Conservation (phyloP, 2,888 invertebrate species). For the Acleris emargana region DNA sequence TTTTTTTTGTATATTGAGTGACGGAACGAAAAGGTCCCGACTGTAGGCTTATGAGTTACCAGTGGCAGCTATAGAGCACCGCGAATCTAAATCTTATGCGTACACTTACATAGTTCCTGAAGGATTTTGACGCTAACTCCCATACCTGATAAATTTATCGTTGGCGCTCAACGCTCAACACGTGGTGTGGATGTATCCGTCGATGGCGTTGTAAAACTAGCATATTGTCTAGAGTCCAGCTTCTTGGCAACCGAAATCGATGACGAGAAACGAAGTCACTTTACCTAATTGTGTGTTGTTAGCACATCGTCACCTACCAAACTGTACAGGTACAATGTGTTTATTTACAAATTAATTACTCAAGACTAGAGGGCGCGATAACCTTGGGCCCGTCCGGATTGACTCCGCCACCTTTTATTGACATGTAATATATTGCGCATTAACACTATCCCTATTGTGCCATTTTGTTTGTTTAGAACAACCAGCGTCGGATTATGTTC, state of each 20-base stretch:
- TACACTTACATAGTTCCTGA: too few species aligned
- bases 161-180: too few species aligned
- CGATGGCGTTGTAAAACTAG: background rate
- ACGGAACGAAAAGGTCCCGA: too few species aligned
- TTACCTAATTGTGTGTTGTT: slow-evolving; percentile 13
- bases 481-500: too few species aligned
- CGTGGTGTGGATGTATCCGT: too few species aligned
- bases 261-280: slow-evolving; percentile 10
- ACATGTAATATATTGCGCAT: slow-evolving; percentile 10
- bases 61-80: too few species aligned
- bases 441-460: background rate
- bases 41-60: too few species aligned
- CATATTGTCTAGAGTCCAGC: background rate
- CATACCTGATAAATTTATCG: too few species aligned
- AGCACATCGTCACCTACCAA: slow-evolving; percentile 9
- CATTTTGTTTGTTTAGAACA: too few species aligned
- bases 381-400: slow-evolving; percentile 38
- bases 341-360: slow-evolving; percentile 33
- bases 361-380: slow-evolving; percentile 26
- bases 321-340: slow-evolving; percentile 4
- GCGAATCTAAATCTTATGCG: too few species aligned
- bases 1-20: too few species aligned
- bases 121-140: too few species aligned
- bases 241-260: background rate
- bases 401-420: slow-evolving; percentile 34